Evolutionary conservation across 1,140 invertebrate genomes (phyloP).

Genomic region (Melitaea cinxia): DNA sequence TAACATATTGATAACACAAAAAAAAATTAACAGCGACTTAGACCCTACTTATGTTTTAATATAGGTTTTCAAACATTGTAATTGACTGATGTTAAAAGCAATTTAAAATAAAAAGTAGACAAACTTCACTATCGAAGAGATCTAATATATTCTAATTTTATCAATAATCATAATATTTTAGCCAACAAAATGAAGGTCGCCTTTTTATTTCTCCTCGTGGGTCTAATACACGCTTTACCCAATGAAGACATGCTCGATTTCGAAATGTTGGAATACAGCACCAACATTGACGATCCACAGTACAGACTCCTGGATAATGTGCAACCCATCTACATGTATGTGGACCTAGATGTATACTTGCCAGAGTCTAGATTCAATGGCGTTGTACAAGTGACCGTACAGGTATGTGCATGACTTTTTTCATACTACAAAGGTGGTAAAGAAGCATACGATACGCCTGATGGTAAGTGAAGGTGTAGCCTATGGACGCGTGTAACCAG

Average conservation of each 20-base stretch:
- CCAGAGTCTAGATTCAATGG: constrained; percentile 60
- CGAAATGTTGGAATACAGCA: constrained; percentile 50
- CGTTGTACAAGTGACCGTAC: constrained; percentile 47
- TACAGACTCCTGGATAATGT: constrained; percentile 61
- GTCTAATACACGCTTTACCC: constrained; percentile 43
- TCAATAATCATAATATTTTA: constrained; percentile 33
- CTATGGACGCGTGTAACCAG: no score
- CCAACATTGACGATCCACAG: constrained; percentile 59
- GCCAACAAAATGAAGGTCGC: constrained; percentile 49
- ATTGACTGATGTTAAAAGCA: no score
- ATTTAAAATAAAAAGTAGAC: no score
- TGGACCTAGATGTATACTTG: constrained; percentile 65
- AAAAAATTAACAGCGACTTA: not conserved
- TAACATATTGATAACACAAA: no score
- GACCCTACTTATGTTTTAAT: no score
- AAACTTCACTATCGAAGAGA: no score
- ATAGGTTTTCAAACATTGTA: no score
- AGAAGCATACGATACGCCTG: constrained; percentile 43
- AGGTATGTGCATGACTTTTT: constrained; percentile 59
- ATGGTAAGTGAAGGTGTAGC: constrained; percentile 62
- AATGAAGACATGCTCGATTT: constrained; percentile 50
- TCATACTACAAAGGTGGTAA: no score
- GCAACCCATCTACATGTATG: constrained; percentile 49
- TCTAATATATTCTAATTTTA: no score
- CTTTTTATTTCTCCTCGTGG: constrained; percentile 46